Conservation (phyloP, 2,113 vertebrate species). For the Scophthalmus maximus region DNA sequence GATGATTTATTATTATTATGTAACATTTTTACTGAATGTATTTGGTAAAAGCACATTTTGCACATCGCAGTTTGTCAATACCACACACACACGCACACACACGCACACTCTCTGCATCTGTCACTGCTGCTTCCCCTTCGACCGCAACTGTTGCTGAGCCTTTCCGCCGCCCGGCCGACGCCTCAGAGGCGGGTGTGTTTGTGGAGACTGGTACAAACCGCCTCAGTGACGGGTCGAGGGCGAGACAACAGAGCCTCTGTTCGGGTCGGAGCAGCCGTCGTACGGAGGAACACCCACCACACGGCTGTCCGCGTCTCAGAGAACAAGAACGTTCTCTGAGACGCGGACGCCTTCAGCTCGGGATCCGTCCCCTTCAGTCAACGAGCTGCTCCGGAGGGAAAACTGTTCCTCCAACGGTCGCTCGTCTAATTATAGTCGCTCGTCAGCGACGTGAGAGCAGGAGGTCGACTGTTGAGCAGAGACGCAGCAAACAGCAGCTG, state of each 20-base stretch:
- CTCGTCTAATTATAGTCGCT: constrained; percentile 76
- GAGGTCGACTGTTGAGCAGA: constrained; percentile 27
- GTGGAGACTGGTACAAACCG: constrained; percentile 79
- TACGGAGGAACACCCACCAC: constrained; percentile 54
- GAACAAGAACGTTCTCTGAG: constrained; percentile 54
- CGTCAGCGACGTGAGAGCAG: constrained; percentile 60
- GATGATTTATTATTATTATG: not conserved
- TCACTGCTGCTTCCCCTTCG: constrained; percentile 40
- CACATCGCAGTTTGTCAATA: constrained; percentile 43
- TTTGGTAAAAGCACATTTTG: constrained; percentile 9
- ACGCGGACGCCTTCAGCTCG: constrained; percentile 57
- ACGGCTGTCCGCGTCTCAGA: constrained; percentile 48
- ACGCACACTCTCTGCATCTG: constrained; percentile 51
- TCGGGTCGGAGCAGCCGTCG: not conserved
- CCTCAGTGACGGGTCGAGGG: constrained; percentile 72
- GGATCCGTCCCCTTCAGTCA: constrained; percentile 31
- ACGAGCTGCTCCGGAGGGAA: constrained; percentile 48
- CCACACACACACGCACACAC: constrained; percentile 45
- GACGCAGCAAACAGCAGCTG: constrained; percentile 67
- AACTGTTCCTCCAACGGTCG: constrained; percentile 35
- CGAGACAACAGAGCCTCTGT: constrained; percentile 79
- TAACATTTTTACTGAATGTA: not conserved
- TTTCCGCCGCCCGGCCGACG: constrained; percentile 39
- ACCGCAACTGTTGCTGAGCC: constrained; percentile 46
- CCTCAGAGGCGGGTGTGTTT: constrained; percentile 74